Evolutionary conservation across 37 sponge, comb jelly and placozoan genomes (phyloP).

Genomic region (Eunapius fragilis): DNA sequence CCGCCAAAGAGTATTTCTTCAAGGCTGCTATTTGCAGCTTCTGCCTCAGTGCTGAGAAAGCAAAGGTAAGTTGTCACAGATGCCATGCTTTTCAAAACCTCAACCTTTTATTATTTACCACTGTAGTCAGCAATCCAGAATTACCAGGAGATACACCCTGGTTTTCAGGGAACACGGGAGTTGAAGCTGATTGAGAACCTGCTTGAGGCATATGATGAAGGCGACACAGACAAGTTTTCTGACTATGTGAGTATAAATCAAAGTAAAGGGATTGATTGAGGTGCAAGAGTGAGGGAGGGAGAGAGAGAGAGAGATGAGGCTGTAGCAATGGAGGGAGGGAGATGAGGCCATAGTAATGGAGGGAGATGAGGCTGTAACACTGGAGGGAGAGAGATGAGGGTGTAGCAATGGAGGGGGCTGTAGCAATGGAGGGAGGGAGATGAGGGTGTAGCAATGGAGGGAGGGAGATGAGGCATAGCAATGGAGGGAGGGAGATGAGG

Average conservation of each 20-base stretch:
- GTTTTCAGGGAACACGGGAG: conserved; percentile 91
- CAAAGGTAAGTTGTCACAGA: conserved; percentile 30
- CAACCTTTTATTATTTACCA: background rate
- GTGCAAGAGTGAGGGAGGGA: no score
- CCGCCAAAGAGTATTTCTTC: conserved; percentile 96
- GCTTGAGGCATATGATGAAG: conserved; percentile 68
- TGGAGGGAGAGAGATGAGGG: no score
- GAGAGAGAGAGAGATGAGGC: no score
- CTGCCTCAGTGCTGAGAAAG: conserved; percentile 60
- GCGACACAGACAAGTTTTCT: conserved; percentile 76
- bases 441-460: no score
- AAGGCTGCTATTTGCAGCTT: conserved; percentile 85
- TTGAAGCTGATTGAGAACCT: conserved; percentile 80
- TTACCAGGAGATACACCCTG: conserved; percentile 64
- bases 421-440: no score
- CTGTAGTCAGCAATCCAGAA: conserved; percentile 43
- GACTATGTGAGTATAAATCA: conserved; percentile 59
- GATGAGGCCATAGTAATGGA: no score
- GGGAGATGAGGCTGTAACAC: no score
- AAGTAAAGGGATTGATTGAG: no score
- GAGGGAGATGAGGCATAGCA: no score
- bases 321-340: no score
- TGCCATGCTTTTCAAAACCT: background rate
- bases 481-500: no score
- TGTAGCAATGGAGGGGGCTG: no score